Evolutionary conservation across 2,113 vertebrate species (phyloP), one percentile per base, ranked within the genome.

Genomic region (Strix uralensis): DNA sequence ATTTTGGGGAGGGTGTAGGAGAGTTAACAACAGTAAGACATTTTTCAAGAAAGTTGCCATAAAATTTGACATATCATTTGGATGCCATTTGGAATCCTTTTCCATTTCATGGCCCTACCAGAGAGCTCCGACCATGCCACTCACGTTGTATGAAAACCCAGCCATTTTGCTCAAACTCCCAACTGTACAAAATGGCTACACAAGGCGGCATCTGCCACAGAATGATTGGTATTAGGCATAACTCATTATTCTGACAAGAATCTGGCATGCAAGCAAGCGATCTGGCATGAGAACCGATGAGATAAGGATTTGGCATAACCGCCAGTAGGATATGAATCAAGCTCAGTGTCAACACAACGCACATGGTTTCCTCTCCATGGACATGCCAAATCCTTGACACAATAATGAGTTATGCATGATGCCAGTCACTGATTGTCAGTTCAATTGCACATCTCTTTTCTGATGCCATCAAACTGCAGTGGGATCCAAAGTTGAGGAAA

Each of bases 201-300:
- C 9, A 61, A 94, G 63, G 83, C 14, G 29, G 80, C 93, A 97
- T 94, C 94, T 97, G 96, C 93, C 95, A 95, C 59, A 23, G 65
- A 71, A 52, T 82, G 92, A 96, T 84, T 91, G 91, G 88, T 91
- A 83, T 93, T 94, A 95, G 93, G 92, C 88, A 52, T 62, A 95
- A 92, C 73, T 93, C 90, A 93, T 92, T 94, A 86, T 82, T 94
- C 85, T 97, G 94, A 97, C 96, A 97, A 96, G 92, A 59, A 65
- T 75, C 94, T 98, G 96, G 94, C 97, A 96, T 0, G 6, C 77
- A 30, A 69, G 49, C 46, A 40, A 89, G 42, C 32, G 30, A 22
- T 70, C 85, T 96, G 95, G 95, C 90, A 82, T 3, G 44, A 42
- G 91, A 54, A 29, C 7, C 9, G 66, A 92, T n/a, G 86, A 96